Evolutionary conservation across 1,140 invertebrate genomes (phyloP).

Genomic region (honey bee (Apis mellifera)): Amel_HAv3.1 CM009941.2:14368501-14369000

Average conservation of each 20-base stretch:
- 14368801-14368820: no score
- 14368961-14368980: constrained; percentile 63
- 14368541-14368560: background rate
- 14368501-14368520: background rate
- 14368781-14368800: background rate
- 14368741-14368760: no score
- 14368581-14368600: constrained; percentile 2
- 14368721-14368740: background rate
- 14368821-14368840: no score
- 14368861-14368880: constrained; percentile 71
- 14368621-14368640: constrained; percentile 16
- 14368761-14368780: background rate
- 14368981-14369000: constrained; percentile 72
- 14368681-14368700: background rate
- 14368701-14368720: background rate
- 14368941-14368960: constrained; percentile 50
- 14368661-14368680: background rate
- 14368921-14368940: constrained; percentile 16
- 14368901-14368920: constrained; percentile 32
- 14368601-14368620: background rate
- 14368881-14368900: constrained; percentile 79
- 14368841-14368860: background rate
- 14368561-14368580: constrained; percentile 14
- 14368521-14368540: background rate
- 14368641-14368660: background rate